phyloP scores from a whole-genome alignment of 2,888 invertebrate species.

The Thereva unica region DNA sequence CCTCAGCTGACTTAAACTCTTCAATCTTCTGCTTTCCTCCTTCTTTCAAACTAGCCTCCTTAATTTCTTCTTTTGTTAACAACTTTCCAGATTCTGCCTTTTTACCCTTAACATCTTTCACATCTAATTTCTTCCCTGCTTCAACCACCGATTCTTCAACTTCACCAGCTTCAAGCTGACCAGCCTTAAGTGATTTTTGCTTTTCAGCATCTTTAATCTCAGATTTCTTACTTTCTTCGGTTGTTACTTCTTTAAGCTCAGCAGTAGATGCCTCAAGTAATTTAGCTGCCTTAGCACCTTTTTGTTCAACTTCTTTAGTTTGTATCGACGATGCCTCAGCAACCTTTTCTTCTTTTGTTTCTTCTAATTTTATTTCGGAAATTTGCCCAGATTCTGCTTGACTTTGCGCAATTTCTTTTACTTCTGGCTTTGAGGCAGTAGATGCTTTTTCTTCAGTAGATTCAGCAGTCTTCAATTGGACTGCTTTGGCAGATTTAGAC shows the following conservation, averaged over 20 bases:
- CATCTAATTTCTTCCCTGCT: not conserved
- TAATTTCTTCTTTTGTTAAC: too few relatives aligned
- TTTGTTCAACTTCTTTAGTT: not conserved
- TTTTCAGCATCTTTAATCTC: conserved; percentile 1
- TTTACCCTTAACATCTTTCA: not conserved
- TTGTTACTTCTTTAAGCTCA: not conserved
- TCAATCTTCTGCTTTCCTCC: conserved; percentile 2
- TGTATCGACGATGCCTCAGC: not conserved
- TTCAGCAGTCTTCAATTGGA: not conserved
- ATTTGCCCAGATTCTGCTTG: not conserved
- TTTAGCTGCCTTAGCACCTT: not conserved
- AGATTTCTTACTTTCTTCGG: not conserved
- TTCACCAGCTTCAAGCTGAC: conserved; percentile 39
- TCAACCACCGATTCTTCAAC: conserved; percentile 47
- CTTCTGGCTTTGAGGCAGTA: not conserved
- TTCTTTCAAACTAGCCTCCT: not conserved
- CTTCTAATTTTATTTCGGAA: not conserved
- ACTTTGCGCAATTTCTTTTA: not conserved
- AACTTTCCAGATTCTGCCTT: not conserved
- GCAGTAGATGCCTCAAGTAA: not conserved
- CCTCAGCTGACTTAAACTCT: not conserved
- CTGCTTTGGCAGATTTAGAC: conserved; percentile 3
- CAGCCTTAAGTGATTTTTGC: not conserved
- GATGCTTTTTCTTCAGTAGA: conserved; percentile 11
- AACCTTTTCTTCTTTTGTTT: not conserved